Percentiles rank a stretch among this genome's conserved stretches.
Evolutionary conservation across 92 coral and sea anemone genomes (phyloP).

Genomic region (Bergia sp.): DNA sequence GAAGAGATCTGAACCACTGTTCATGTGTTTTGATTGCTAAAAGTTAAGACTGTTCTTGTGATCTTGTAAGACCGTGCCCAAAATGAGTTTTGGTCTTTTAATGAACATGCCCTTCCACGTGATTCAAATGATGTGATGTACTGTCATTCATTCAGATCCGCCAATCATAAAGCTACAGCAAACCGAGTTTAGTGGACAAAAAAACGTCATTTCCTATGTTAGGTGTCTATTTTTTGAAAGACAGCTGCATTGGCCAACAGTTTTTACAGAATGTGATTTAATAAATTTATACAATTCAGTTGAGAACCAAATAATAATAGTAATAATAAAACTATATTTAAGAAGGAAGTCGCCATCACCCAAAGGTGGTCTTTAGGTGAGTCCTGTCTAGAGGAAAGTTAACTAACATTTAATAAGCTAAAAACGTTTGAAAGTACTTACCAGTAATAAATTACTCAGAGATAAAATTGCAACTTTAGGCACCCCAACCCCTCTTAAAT

Average conservation of each 20-base stretch:
- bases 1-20: background rate
- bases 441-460: too few species aligned
- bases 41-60: background rate
- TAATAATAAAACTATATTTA: too few species aligned
- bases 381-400: too few species aligned
- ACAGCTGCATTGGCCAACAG: background rate
- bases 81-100: conserved; percentile 1
- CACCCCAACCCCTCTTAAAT: too few species aligned
- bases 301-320: background rate
- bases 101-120: background rate
- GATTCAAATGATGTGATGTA: conserved; percentile 20
- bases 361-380: too few species aligned
- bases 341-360: too few species aligned
- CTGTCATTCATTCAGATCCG: background rate
- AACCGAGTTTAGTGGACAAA: background rate
- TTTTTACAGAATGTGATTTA: background rate
- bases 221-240: background rate
- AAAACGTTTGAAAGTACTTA: too few species aligned
- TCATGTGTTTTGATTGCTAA: background rate
- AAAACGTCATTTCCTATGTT: conserved; percentile 9
- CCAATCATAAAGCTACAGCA: conserved; percentile 10
- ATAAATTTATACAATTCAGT: too few species aligned
- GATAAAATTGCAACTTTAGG: too few species aligned
- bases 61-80: background rate
- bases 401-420: too few species aligned